Evolutionary conservation across 2,797 vertebrate genomes (phyloP), one percentile per base, ranked within the genome.

Genomic region (Gephyroberyx darwinii): DNA sequence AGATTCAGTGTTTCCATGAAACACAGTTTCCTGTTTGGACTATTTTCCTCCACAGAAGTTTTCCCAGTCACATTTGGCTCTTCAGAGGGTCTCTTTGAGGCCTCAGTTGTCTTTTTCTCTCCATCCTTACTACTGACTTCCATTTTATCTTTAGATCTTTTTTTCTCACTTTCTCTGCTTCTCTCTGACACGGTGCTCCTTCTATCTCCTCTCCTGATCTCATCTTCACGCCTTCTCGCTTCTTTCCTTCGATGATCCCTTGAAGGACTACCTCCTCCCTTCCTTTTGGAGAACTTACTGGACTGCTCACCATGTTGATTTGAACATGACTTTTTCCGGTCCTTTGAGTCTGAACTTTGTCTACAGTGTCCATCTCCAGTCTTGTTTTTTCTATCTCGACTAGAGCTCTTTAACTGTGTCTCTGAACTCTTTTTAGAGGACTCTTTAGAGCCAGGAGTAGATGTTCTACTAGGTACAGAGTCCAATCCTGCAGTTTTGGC

Each of bases 1-100:
- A 99, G 92, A 90, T 98, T 98, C 57, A 99, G 81, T 1, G 95
- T 99, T 92, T 99, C 96, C 97, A 99, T 99, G 86, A 99, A 99
- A 78, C 95, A 95, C 52, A 98, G 87, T 82, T 99, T 99, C 75
- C 95, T 93, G 88, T 96, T 94, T 77, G 95, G 95, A 84, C 87
- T 90, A 5, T 75, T 93, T 82, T 95, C 95, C 19, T 91, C 79
- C 9, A 22, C 19, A 20, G 33, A 35, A 7, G 5, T 75, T 43
- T 82, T 85, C 45, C 84, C 84, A 47, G 50, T 59, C 19, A 57
- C 17, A 31, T 57, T 67, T 62, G 16, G 56, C 55, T 88, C 85
- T 72, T 31, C 50, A 64, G 87, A 83, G 35, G 53, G 2, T 62
- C 51, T 9, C 45, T 88, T 84, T 8, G 47, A 52, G 33, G 35